Percentiles rank a stretch among this genome's conserved stretches.
These are phyloP conservation scores for Mallotus villosus DNA, from an alignment of 2,797 vertebrate species.

Conservation along the genomic window DNA sequence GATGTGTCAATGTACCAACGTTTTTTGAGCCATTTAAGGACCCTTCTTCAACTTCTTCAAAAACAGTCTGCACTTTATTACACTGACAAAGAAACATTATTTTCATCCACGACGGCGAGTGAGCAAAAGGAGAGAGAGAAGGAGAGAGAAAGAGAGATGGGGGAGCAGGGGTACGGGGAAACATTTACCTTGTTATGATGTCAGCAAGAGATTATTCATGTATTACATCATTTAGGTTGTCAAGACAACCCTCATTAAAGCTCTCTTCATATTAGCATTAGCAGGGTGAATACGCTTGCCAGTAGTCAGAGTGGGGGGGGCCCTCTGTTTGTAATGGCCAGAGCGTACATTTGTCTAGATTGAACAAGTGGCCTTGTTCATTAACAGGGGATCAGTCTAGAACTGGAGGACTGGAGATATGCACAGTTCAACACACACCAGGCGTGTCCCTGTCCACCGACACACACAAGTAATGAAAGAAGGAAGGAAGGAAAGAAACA, in stretches of 20 bases:
- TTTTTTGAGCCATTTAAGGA: slow-evolving; percentile 36
- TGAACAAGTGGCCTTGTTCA: slow-evolving; percentile 50
- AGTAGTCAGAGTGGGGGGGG: slow-evolving; percentile 25
- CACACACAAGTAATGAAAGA: background rate
- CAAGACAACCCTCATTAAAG: slow-evolving; percentile 46
- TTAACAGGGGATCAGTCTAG: slow-evolving; percentile 42
- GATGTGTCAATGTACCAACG: no score
- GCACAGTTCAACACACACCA: background rate
- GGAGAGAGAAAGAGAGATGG: background rate
- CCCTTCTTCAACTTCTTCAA: slow-evolving; percentile 26
- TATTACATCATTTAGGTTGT: slow-evolving; percentile 13
- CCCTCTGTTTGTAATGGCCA: slow-evolving; percentile 29
- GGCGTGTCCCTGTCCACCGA: background rate
- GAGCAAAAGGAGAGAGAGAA: slow-evolving; percentile 2
- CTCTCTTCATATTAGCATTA: slow-evolving; percentile 40
- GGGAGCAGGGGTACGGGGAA: slow-evolving; percentile 7
- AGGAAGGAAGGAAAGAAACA: background rate
- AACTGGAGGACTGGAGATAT: background rate
- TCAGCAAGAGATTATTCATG: slow-evolving; percentile 22
- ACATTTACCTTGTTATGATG: slow-evolving; percentile 29
- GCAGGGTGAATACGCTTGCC: slow-evolving; percentile 20
- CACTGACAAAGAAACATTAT: slow-evolving; percentile 7
- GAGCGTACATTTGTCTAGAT: slow-evolving; percentile 44
- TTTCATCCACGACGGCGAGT: no score
- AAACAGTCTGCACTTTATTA: slow-evolving; percentile 40